Evolutionary conservation across 2,797 vertebrate genomes (phyloP), one percentile per base, ranked within the genome.

Genomic region (Hippocampus kuda): DNA sequence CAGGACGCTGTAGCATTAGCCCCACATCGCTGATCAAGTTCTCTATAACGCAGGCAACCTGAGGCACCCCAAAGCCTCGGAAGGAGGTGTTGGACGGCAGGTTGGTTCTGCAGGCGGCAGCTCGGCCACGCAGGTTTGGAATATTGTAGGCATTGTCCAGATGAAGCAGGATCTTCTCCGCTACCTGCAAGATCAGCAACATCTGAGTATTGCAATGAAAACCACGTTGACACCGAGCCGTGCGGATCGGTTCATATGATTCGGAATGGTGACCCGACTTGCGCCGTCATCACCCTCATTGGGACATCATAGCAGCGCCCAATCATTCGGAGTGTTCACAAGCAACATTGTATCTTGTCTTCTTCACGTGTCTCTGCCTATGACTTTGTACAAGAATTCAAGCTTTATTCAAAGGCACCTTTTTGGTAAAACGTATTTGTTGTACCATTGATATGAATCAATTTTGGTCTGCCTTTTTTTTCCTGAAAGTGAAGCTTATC

Each of bases 71-170:
- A 22, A 91, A 92, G 62, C 91, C 91, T 65, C 91, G 77, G 85
- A 92, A 92, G 18, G 91, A 80, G 0, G 89, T 91, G 81, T 90
- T 91, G 77, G 91, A 92, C 16, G 90, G 90, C 67, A 92, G 79
- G 83, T 92, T 87, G 68, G 91, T 92, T 67, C 70, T 84, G 81
- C 89, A 92, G 68, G 85, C 85, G 0, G 60, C 60, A 0, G 41
- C 54, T 0, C 6, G 24, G 8, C 88, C 90, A 3, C 77, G 81
- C 54, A 92, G 75, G 83, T 92, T 89, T 7, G 86, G 85, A 66
- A 92, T 87, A 70, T 88, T 83, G 77, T 92, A 92, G 15, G 81
- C 71, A 3, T 82, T 89, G 75, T 92, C 91, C 7, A 91, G 61
- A 72, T 89, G 86, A 2, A 91, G 82, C 13, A 91, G 54, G 4